Evolutionary conservation across 1,140 invertebrate genomes (phyloP).

Genomic region (Forficula auricularia): DNA sequence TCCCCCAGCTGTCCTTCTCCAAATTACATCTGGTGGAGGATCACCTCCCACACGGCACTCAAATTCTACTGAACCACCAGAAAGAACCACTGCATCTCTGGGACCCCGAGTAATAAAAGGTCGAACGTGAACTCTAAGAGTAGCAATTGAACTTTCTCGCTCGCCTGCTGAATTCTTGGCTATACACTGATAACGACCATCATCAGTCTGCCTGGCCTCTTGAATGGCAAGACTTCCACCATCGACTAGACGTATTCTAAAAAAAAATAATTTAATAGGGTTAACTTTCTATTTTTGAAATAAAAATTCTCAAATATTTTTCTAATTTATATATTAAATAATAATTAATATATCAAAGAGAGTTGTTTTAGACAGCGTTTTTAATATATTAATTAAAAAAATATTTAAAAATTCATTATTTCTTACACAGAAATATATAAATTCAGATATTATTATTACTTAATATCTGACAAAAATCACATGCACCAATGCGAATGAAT

Average conservation of each 20-base stretch:
- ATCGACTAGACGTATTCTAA: conserved; percentile 28
- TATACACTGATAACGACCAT: conserved; percentile 68
- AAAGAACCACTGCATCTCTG: conserved; percentile 49
- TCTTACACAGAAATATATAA: no score
- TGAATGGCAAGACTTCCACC: conserved; percentile 68
- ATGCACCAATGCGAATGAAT: no score
- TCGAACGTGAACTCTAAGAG: conserved; percentile 51
- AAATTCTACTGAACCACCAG: conserved; percentile 56
- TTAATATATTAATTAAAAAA: no score
- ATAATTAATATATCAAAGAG: no score
- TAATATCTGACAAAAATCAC: no score
- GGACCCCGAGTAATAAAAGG: conserved; percentile 63
- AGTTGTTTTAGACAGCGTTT: no score
- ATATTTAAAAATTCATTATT: no score
- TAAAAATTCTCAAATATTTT: no score
- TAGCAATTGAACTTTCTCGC: conserved; percentile 52
- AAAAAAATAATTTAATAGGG: conserved; percentile 20
- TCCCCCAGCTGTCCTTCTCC: conserved; percentile 44
- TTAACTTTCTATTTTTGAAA: no score
- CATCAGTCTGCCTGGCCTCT: conserved; percentile 58
- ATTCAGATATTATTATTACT: no score
- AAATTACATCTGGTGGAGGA: conserved; percentile 51
- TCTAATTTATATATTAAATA: no score
- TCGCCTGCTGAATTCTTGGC: conserved; percentile 42
- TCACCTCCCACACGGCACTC: conserved; percentile 61